Evolutionary conservation across 1,140 invertebrate genomes (phyloP).

Genomic region (Ostrea edulis): DNA sequence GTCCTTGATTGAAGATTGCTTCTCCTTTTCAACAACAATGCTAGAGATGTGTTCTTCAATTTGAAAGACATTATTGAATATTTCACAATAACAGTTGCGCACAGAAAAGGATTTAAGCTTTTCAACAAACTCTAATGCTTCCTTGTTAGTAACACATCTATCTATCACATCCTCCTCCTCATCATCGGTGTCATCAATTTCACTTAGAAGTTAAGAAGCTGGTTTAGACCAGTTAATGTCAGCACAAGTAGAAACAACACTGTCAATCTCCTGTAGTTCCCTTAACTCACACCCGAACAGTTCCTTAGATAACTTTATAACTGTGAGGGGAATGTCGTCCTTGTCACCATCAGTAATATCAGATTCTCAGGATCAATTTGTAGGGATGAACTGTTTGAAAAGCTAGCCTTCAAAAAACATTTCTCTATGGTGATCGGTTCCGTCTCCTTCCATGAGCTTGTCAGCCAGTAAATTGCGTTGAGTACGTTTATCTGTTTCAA

Average conservation of each 20-base stretch:
- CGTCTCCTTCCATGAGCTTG: conserved; percentile 45
- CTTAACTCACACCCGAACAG: conserved; percentile 47
- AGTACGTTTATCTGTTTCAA: conserved; percentile 45
- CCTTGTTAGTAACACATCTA: neutral
- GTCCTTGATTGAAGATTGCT: no score
- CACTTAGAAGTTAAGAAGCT: conserved; percentile 25
- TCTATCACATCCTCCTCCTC: neutral
- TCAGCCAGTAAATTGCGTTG: conserved; percentile 57
- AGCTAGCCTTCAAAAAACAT: conserved; percentile 48
- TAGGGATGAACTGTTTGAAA: neutral
- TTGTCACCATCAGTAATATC: conserved; percentile 43
- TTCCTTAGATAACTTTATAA: neutral
- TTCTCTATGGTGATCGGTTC: conserved; percentile 52
- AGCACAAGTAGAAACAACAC: neutral
- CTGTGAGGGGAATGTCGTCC: conserved; percentile 48
- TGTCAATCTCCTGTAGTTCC: conserved; percentile 48
- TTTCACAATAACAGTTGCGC: no score
- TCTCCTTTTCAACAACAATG: no score
- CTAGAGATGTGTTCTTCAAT: no score
- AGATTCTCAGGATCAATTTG: neutral
- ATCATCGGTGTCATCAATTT: neutral
- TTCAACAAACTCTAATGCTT: neutral
- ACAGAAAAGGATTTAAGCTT: neutral
- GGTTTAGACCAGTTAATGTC: conserved; percentile 45
- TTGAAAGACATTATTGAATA: no score